A percentile compares a stretch with the other conserved stretches of the same genome.
phyloP scores from a whole-genome alignment of 2,888 invertebrate species.

The Rhingia campestris region DNA sequence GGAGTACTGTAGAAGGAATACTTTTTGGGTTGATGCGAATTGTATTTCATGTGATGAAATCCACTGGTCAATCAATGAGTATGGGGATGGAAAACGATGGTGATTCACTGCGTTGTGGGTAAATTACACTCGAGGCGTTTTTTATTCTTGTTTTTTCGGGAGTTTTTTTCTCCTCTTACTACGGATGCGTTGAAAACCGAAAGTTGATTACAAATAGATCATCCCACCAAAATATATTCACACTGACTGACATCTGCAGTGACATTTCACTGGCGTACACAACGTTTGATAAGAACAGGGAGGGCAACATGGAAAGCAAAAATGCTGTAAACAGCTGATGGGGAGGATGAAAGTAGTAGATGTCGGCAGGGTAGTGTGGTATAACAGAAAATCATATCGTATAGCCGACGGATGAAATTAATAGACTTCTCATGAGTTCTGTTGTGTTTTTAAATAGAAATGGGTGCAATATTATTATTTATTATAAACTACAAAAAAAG shows the following conservation, averaged over 20 bases:
- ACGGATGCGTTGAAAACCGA: constrained; percentile 21
- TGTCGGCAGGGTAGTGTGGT: constrained; percentile 30
- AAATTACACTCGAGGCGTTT: background rate
- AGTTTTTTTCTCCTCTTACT: background rate
- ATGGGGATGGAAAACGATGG: background rate
- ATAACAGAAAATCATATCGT: no score
- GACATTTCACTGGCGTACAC: constrained; percentile 31
- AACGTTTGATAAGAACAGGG: constrained; percentile 54
- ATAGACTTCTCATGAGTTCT: no score
- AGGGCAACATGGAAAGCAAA: constrained; percentile 13
- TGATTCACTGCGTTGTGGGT: background rate
- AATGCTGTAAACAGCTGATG: constrained; percentile 32
- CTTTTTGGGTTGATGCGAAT: background rate
- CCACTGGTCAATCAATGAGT: background rate
- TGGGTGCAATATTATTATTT: no score
- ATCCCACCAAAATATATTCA: constrained; percentile 46
- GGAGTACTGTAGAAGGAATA: constrained; percentile 48
- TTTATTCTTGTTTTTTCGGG: background rate
- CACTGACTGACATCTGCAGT: constrained; percentile 48
- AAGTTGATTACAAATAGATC: constrained; percentile 63
- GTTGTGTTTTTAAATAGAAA: no score
- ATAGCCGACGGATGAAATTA: background rate
- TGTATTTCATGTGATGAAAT: constrained; percentile 8
- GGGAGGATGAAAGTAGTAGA: constrained; percentile 17
- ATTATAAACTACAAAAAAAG: no score